Evolutionary conservation across 2,113 vertebrate species (phyloP).

Genomic region (Potamarius usumacintae): DNA sequence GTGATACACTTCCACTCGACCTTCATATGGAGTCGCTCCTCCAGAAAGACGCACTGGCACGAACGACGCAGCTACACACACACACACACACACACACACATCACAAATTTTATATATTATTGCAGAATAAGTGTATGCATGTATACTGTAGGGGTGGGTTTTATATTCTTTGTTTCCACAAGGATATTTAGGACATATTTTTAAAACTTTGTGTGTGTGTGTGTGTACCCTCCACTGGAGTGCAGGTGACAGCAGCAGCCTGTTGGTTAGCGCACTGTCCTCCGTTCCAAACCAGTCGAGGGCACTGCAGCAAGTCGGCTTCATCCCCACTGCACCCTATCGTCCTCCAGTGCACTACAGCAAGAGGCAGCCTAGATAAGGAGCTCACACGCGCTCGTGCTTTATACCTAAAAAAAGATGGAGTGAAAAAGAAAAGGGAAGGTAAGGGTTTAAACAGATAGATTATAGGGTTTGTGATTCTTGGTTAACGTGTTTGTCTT

Average conservation of each 20-base stretch:
- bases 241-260: conserved; percentile 82
- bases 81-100: conserved; percentile 45
- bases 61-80: conserved; percentile 65
- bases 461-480: background rate
- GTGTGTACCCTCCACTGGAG: conserved; percentile 69
- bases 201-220: background rate
- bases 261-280: conserved; percentile 72
- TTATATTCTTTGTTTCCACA: no score
- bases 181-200: no score
- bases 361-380: conserved; percentile 69
- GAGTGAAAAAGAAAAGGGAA: background rate
- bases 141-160: background rate
- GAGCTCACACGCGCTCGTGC: conserved; percentile 74
- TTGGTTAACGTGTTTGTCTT: background rate
- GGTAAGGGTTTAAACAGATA: background rate
- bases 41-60: conserved; percentile 80
- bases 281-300: conserved; percentile 78
- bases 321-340: conserved; percentile 84
- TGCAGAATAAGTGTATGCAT: background rate
- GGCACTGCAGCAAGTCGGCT: conserved; percentile 81
- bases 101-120: background rate
- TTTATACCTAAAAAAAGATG: conserved; percentile 71
- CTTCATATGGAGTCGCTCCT: conserved; percentile 75
- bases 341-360: conserved; percentile 79
- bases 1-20: conserved; percentile 88